Percentiles rank a stretch among this genome's conserved stretches.
These are phyloP conservation scores for Gymnoscelis rufifasciata DNA, from an alignment of 2,888 invertebrate species.

Conservation along the genomic window DNA sequence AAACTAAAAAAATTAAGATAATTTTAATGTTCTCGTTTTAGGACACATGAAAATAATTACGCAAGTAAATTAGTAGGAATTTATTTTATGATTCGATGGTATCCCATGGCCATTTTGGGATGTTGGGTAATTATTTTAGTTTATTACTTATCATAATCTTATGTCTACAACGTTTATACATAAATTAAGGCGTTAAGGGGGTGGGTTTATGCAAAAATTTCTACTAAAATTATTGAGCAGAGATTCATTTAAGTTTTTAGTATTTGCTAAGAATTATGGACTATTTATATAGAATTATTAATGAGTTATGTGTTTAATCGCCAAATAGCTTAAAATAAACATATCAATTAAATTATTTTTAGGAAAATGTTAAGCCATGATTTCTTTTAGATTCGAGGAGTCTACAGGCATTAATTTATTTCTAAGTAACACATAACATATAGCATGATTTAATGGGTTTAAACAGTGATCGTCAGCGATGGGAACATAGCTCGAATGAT, in stretches of 20 bases:
- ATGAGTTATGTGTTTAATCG: neutral
- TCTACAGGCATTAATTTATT: no score
- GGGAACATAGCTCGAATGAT: no score
- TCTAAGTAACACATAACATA: no score
- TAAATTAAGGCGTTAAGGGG: conserved; percentile 44
- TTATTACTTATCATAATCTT: conserved; percentile 22
- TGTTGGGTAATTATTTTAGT: conserved; percentile 7
- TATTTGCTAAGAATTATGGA: neutral
- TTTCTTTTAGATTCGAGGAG: conserved; percentile 43
- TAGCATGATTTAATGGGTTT: no score
- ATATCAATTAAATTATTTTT: neutral
- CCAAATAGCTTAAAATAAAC: neutral
- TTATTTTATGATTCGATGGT: conserved; percentile 23
- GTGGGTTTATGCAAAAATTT: conserved; percentile 66
- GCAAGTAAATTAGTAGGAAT: conserved; percentile 15
- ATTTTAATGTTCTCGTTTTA: conserved; percentile 7
- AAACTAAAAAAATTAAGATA: conserved; percentile 60
- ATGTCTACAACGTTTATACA: conserved; percentile 28
- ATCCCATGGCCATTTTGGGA: conserved; percentile 11
- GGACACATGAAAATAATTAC: conserved; percentile 21
- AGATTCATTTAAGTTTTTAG: conserved; percentile 46
- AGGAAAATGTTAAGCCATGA: conserved; percentile 14
- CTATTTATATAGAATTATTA: no score
- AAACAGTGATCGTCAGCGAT: no score
- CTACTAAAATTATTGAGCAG: conserved; percentile 51